Percentiles rank a stretch among this genome's conserved stretches.
Conservation (phyloP, 1,140 invertebrate species). For the Aphelenchoides fujianensis region DNA sequence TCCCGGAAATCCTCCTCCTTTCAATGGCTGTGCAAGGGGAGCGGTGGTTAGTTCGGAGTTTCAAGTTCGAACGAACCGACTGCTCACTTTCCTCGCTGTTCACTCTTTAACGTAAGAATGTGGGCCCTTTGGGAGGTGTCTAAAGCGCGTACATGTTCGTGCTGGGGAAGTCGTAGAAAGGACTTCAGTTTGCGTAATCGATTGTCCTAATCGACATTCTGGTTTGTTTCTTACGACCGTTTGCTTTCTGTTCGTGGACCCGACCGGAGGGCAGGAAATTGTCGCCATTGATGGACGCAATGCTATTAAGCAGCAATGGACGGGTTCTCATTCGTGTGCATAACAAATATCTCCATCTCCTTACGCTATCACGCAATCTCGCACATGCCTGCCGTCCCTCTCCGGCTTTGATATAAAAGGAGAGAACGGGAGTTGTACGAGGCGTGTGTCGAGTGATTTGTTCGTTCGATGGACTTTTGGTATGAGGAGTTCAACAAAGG, state of each 20-base stretch:
- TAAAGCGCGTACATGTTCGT: no score
- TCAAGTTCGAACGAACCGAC: no score
- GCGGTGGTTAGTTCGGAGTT: no score
- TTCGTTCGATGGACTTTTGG: background rate
- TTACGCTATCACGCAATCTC: background rate
- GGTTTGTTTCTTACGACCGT: background rate
- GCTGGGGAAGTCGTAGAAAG: no score
- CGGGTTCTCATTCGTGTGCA: background rate
- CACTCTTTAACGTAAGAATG: no score
- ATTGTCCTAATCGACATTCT: background rate
- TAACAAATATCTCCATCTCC: background rate
- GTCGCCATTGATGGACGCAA: background rate
- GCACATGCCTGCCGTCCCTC: background rate
- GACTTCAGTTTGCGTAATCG: no score
- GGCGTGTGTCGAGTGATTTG: background rate
- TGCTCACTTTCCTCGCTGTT: no score
- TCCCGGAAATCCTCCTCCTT: background rate
- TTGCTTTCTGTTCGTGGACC: background rate
- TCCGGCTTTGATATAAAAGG: background rate
- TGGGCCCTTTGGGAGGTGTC: no score
- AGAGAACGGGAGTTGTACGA: background rate
- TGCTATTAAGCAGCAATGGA: background rate
- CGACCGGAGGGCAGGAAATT: background rate
- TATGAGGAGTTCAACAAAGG: background rate
- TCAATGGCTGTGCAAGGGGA: no score